Percentiles rank a stretch among this genome's conserved stretches.
Evolutionary conservation across 1,140 invertebrate species (phyloP).

Genomic region (Trinorchestia longiramus): DNA sequence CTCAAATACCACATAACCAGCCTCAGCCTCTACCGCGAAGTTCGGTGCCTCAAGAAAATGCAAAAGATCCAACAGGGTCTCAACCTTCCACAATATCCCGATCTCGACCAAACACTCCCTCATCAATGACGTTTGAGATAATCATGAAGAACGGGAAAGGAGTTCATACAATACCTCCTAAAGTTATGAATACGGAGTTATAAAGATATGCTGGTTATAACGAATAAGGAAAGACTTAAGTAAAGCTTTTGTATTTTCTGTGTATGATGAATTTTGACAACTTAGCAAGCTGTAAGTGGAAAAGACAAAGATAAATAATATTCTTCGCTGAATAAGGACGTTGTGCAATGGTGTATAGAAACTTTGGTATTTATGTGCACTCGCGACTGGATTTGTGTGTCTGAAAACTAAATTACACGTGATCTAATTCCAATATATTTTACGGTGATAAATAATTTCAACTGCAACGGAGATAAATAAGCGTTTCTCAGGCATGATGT

Average conservation of each 20-base stretch:
- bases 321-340: not conserved
- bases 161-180: conserved; percentile 36
- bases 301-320: not conserved
- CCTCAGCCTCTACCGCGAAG: not conserved
- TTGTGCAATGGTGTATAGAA: not conserved
- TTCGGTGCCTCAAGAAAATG: not conserved
- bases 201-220: not conserved
- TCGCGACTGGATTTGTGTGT: not conserved
- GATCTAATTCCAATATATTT: not conserved
- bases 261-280: not conserved
- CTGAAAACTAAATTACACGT: not conserved
- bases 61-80: not conserved
- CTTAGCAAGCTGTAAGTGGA: not conserved
- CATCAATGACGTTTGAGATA: conserved; percentile 25
- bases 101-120: conserved; percentile 1
- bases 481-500: not conserved
- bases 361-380: too few relatives aligned
- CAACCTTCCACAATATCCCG: not conserved
- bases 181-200: conserved; percentile 25
- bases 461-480: too few relatives aligned
- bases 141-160: conserved; percentile 42
- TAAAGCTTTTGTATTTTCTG: not conserved
- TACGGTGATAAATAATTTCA: not conserved
- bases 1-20: not conserved
- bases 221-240: not conserved